Base-by-base conservation (phyloP, 1,140 invertebrate species). In the Gryllus bimaculatus region DNA sequence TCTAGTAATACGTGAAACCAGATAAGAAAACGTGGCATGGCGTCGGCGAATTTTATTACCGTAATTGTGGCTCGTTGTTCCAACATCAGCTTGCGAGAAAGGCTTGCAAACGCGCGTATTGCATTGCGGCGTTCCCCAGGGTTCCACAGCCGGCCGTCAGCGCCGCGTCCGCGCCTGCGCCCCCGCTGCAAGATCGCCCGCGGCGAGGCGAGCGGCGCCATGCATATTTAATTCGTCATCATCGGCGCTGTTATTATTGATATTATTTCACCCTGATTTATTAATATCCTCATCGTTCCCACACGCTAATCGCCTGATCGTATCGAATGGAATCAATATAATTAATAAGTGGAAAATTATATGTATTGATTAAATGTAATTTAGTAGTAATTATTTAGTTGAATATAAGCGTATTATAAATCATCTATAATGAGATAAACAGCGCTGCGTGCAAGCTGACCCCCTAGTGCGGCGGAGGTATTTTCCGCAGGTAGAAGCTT, bases 311-410 rank as follows among this genome's bases (percentile, higher is more conserved):
- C 54, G 54, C 54, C 18, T 66, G 54, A 66, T 66, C 54, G 54
- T 66, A 66, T 66, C 54, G 54, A 66, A 66, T 66, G 54, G 54
- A 66, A 66, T 66, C 54, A 66, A 66, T 66, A 66, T 66, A 66
- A 66, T 66, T 66, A 66, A 66, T 66, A 66, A 66, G 54, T 66
- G 54, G 54, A 66, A 66, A 66, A 66, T 66, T 66, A 66, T 66
- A 66, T 66, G 54, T 66, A 66, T 66, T 66, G 54, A 66, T 66
- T 66, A 66, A 66, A 66, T 66, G 54, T 66, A 66, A 66, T 66
- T 66, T 66, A 66, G 54, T 66, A 66, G 54, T 66, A 66, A 66
- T 66, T 66, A 66, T 66, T 66, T 66, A 66, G 54, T 66, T 66
- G 54, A 66, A 66, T 66, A 66, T 66, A 66, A 66, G 54, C 54